Conservation (phyloP, 1,140 invertebrate species). For the Zaprionus vittiger region DNA sequence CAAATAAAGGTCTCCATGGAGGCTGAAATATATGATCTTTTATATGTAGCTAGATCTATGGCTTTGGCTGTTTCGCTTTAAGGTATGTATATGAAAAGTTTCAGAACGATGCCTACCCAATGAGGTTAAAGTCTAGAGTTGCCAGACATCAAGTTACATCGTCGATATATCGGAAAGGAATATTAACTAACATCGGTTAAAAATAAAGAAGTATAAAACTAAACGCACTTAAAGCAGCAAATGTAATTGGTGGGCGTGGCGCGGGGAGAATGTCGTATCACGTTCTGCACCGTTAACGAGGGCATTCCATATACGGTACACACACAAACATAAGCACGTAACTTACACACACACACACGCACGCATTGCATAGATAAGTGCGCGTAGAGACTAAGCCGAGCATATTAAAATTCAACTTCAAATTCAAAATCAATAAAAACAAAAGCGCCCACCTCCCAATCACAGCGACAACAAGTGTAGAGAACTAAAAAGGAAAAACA, state of each 20-base stretch:
- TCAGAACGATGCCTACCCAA: too few relatives aligned
- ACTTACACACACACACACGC: background rate
- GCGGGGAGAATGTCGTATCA: background rate
- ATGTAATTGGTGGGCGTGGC: background rate
- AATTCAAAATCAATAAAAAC: slow-evolving; percentile 73
- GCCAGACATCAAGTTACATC: too few relatives aligned
- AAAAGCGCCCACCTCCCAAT: slow-evolving; percentile 44
- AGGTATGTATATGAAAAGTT: too few relatives aligned
- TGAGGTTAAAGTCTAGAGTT: too few relatives aligned
- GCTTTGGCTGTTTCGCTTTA: too few relatives aligned
- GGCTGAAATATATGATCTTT: background rate
- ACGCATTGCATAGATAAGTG: slow-evolving; percentile 30
- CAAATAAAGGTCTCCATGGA: background rate
- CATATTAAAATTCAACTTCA: slow-evolving; percentile 70
- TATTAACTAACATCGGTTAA: too few relatives aligned
- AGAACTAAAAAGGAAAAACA: background rate
- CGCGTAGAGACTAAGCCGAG: slow-evolving; percentile 22
- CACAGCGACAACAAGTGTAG: background rate
- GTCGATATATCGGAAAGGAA: too few relatives aligned
- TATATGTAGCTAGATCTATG: too few relatives aligned
- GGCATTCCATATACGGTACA: background rate
- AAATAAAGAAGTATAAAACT: slow-evolving; percentile 18
- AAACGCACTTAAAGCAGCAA: slow-evolving; percentile 8
- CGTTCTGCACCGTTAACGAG: slow-evolving; percentile 16
- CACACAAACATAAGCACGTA: background rate